These are phyloP conservation scores for Paracentrotus lividus DNA, from an alignment of 53 echinoderm and acorn worm genomes.

Conservation along the genomic window DNA sequence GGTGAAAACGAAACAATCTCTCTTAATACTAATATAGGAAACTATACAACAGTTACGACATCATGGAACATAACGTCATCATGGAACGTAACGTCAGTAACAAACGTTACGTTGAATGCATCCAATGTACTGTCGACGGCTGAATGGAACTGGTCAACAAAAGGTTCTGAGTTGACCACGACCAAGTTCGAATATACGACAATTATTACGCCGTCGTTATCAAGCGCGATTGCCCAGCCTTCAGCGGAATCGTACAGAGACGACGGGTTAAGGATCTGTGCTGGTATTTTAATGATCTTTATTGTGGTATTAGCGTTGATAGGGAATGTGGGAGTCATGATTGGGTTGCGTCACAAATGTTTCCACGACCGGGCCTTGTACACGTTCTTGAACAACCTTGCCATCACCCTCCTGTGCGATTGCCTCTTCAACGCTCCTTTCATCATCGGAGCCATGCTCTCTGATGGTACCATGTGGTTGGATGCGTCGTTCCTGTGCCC, in stretches of 20 bases:
- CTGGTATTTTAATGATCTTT: slow-evolving; percentile 78
- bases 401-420: slow-evolving; percentile 79
- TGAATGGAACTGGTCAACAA: neutral
- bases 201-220: neutral
- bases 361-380: slow-evolving; percentile 73
- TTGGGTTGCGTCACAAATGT: slow-evolving; percentile 76
- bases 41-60: slow-evolving; percentile 3
- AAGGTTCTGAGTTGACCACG: neutral
- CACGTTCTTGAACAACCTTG: slow-evolving; percentile 81
- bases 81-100: slow-evolving; percentile 26
- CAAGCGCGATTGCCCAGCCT: neutral
- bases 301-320: slow-evolving; percentile 75
- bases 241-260: neutral
- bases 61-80: slow-evolving; percentile 15
- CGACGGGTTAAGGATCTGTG: slow-evolving; percentile 4
- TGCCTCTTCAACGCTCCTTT: slow-evolving; percentile 78
- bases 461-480: slow-evolving; percentile 75
- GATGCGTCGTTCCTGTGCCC: slow-evolving; percentile 80
- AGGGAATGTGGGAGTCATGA: slow-evolving; percentile 80
- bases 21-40: neutral
- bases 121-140: neutral
- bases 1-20: slow-evolving; percentile 48
- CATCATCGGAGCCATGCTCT: slow-evolving; percentile 71
- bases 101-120: neutral
- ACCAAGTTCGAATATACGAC: neutral